These are phyloP conservation scores for Falco concolor DNA, from an alignment of 2,797 vertebrate species.

Conservation along the genomic window DNA sequence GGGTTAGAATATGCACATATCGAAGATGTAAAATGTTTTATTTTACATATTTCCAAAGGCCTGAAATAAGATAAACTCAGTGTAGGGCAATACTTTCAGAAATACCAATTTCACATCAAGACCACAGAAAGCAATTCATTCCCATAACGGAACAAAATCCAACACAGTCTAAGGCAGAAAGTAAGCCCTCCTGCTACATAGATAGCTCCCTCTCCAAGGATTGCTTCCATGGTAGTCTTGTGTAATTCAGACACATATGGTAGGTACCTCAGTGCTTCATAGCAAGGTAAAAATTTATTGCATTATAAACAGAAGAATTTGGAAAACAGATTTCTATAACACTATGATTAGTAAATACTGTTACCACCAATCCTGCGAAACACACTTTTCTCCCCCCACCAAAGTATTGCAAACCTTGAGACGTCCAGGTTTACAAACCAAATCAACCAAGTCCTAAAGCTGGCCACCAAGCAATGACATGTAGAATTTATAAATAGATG, in stretches of 20 bases:
- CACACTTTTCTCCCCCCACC: fast-evolving
- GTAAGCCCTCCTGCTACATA: not conserved
- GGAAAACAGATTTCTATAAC: not conserved
- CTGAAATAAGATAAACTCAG: not conserved
- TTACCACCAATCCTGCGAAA: not conserved
- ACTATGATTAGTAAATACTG: not conserved
- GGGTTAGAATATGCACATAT: not conserved
- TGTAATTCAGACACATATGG: not conserved
- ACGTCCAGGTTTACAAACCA: not conserved
- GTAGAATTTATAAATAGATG: not conserved
- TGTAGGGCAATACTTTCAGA: not conserved
- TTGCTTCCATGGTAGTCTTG: not conserved
- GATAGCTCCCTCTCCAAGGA: not conserved
- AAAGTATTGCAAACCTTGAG: not conserved
- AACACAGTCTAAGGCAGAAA: not conserved
- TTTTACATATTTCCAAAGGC: not conserved
- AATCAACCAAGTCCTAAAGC: not conserved
- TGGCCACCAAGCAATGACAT: not conserved
- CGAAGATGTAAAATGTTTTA: not conserved
- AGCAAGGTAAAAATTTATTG: not conserved
- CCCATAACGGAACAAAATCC: not conserved
- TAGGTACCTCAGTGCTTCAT: not conserved
- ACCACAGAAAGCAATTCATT: not conserved
- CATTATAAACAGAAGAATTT: not conserved
- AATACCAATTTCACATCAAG: not conserved